These are phyloP conservation scores for Tridacna crocea DNA, from an alignment of 2,888 invertebrate genomes.

Conservation along the genomic window DNA sequence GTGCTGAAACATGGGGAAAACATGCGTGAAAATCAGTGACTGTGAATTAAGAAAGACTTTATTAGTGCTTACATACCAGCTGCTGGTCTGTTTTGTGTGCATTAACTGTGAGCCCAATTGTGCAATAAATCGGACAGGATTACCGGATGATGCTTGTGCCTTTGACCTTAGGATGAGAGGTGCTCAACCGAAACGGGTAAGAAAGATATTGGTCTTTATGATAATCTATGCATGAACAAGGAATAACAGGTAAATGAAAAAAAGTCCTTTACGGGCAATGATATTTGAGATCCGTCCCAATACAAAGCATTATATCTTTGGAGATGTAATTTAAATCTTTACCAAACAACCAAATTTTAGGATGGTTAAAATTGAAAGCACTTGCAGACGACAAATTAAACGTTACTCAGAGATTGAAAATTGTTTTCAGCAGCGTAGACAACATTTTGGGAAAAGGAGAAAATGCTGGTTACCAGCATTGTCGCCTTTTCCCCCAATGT, in stretches of 20 bases:
- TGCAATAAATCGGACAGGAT: constrained; percentile 25
- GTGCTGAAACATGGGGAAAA: neutral
- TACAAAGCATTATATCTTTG: neutral
- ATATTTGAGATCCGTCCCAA: neutral
- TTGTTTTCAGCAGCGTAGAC: too few species aligned
- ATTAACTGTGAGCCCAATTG: neutral
- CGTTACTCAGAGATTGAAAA: too few species aligned
- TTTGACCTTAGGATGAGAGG: constrained; percentile 68
- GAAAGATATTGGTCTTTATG: neutral
- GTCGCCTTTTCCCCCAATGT: too few species aligned
- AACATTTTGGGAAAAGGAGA: too few species aligned
- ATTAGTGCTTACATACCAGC: neutral
- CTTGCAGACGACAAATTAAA: too few species aligned
- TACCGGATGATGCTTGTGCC: constrained; percentile 50
- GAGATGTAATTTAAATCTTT: neutral
- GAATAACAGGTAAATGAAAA: too few species aligned
- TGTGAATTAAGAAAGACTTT: neutral
- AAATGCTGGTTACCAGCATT: too few species aligned
- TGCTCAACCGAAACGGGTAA: constrained; percentile 64
- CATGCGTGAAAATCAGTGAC: neutral
- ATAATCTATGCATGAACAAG: too few species aligned
- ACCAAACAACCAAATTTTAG: too few species aligned
- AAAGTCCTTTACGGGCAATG: neutral
- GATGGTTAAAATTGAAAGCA: too few species aligned
- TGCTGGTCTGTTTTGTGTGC: constrained; percentile 8